Evolutionary conservation across 2,888 invertebrate species (phyloP).

Genomic region (Anodontia alba): DNA sequence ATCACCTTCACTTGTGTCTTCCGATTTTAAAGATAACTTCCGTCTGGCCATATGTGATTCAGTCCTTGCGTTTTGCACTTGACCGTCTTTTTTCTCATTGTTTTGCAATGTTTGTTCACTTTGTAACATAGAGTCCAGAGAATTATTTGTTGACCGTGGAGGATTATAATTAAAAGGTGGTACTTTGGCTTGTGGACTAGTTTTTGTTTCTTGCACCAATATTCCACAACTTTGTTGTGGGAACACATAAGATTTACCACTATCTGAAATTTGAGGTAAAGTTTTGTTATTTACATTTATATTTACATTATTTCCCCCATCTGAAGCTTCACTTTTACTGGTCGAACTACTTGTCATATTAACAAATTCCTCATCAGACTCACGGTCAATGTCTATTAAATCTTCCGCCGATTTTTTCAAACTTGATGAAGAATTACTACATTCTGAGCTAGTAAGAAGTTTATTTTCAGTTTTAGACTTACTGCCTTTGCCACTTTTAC

Average conservation of each 20-base stretch:
- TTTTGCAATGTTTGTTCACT: slow-evolving; percentile 61
- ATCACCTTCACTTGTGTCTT: slow-evolving; percentile 32
- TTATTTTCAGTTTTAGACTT: slow-evolving; percentile 17
- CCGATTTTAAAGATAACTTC: slow-evolving; percentile 57
- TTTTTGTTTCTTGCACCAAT: slow-evolving; percentile 32
- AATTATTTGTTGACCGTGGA: slow-evolving; percentile 26
- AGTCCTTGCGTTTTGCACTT: slow-evolving; percentile 77
- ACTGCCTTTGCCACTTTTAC: slow-evolving; percentile 42
- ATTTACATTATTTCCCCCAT: not conserved
- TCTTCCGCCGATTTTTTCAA: slow-evolving; percentile 58
- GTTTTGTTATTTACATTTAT: not conserved
- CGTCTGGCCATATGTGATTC: slow-evolving; percentile 83
- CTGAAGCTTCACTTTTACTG: not conserved
- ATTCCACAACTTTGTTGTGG: slow-evolving; percentile 27
- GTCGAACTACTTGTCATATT: slow-evolving; percentile 9
- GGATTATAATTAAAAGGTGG: slow-evolving; percentile 86
- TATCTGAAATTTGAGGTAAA: slow-evolving; percentile 15
- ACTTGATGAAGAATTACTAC: slow-evolving; percentile 53
- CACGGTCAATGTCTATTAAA: slow-evolving; percentile 55
- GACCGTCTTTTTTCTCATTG: slow-evolving; percentile 33
- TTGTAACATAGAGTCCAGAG: slow-evolving; percentile 7
- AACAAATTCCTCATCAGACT: slow-evolving; percentile 44
- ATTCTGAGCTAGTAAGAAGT: slow-evolving; percentile 21
- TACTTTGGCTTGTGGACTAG: slow-evolving; percentile 81
- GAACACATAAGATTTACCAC: not conserved